These are phyloP conservation scores for Lasioglossum malachurum DNA, from an alignment of 2,888 invertebrate species.

Conservation along the genomic window DNA sequence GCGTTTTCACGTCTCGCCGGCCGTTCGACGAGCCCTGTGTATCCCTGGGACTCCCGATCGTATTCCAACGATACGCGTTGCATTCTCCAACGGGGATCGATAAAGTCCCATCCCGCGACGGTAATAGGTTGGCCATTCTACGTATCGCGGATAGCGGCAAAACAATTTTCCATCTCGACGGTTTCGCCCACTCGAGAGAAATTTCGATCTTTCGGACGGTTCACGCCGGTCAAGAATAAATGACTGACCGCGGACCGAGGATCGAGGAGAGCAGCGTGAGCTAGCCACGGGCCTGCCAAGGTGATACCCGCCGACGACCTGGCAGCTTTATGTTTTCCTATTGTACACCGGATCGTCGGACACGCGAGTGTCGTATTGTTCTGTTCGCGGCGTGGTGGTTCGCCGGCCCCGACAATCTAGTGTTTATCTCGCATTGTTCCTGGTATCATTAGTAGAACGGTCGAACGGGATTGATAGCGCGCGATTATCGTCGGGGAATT, in stretches of 20 bases:
- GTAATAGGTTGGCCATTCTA: constrained; percentile 53
- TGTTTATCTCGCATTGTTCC: constrained; percentile 3
- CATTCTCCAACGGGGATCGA: constrained; percentile 71
- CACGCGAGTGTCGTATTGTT: constrained; percentile 1
- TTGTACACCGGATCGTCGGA: constrained; percentile 5
- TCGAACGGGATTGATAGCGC: constrained; percentile 1
- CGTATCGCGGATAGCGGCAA: constrained; percentile 67
- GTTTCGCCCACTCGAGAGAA: constrained; percentile 68
- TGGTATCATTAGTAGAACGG: constrained; percentile 3
- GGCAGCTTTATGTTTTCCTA: background rate
- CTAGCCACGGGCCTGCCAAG: constrained; percentile 29
- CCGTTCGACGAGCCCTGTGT: constrained; percentile 60
- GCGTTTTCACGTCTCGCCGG: constrained; percentile 70
- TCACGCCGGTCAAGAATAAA: constrained; percentile 65
- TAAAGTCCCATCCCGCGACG: constrained; percentile 70
- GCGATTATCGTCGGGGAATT: background rate
- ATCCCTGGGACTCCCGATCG: constrained; percentile 43
- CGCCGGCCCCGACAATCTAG: background rate
- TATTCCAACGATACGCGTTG: constrained; percentile 58
- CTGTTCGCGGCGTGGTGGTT: background rate
- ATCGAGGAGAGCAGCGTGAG: background rate
- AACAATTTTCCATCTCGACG: constrained; percentile 72
- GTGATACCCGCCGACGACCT: background rate
- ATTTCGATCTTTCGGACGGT: constrained; percentile 63
- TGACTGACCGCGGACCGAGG: constrained; percentile 42